A percentile compares a stretch with the other conserved stretches of the same genome.
These are phyloP conservation scores for Tetramorium bicarinatum DNA, from an alignment of 2,888 invertebrate species.

Conservation along the genomic window DNA sequence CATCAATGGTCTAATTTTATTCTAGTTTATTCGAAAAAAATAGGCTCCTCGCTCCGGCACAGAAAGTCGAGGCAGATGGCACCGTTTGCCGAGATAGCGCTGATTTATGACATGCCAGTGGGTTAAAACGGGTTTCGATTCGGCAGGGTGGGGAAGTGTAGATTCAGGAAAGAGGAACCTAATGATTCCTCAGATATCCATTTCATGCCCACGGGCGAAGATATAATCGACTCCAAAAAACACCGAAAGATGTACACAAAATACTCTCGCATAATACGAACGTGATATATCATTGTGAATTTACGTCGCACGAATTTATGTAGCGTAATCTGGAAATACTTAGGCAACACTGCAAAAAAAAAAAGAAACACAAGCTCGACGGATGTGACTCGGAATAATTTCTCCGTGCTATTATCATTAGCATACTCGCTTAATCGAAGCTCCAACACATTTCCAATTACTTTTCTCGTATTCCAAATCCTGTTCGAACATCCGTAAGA, in stretches of 20 bases:
- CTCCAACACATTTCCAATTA: slow-evolving; percentile 37
- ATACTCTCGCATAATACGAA: not conserved
- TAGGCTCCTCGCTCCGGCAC: slow-evolving; percentile 61
- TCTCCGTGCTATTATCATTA: not conserved
- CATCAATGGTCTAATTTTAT: slow-evolving; percentile 81
- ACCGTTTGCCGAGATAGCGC: slow-evolving; percentile 79
- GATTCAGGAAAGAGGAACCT: slow-evolving; percentile 53
- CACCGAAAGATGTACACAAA: not conserved
- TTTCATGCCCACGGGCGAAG: slow-evolving; percentile 38
- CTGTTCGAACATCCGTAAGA: slow-evolving; percentile 69
- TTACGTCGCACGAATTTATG: not conserved
- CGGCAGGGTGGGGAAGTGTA: slow-evolving; percentile 51
- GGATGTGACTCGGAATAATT: not conserved
- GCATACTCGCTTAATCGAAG: not conserved
- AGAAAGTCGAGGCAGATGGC: slow-evolving; percentile 78
- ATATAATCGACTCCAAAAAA: slow-evolving; percentile 58
- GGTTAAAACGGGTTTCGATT: slow-evolving; percentile 71
- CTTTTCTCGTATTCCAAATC: slow-evolving; percentile 69
- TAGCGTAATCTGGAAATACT: not conserved
- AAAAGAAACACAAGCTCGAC: not conserved
- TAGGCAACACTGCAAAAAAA: not conserved
- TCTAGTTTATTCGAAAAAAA: slow-evolving; percentile 76
- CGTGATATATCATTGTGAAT: slow-evolving; percentile 2
- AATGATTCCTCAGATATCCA: slow-evolving; percentile 55
- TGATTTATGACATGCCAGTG: slow-evolving; percentile 81